These are phyloP conservation scores for Tetrapedia diversipes DNA, from an alignment of 2,888 invertebrate species.

Conservation along the genomic window DNA sequence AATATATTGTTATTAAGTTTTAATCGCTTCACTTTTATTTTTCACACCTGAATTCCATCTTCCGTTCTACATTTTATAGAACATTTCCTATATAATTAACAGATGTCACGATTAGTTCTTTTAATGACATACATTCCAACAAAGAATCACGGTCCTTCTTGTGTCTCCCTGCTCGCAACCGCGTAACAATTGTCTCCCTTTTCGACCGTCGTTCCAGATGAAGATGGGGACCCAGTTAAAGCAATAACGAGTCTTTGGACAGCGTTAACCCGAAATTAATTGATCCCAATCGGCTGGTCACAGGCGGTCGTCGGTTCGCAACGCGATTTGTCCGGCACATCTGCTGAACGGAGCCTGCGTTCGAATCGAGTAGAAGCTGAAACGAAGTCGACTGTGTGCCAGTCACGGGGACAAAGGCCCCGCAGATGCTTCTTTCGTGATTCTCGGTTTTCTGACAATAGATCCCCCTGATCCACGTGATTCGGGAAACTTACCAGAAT, in stretches of 20 bases:
- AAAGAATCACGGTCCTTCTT: constrained; percentile 5
- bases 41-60: too few species aligned
- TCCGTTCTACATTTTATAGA: too few species aligned
- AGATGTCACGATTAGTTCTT: too few species aligned
- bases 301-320: constrained; percentile 46
- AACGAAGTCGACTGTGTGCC: constrained; percentile 8
- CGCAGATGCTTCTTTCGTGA: constrained; percentile 17
- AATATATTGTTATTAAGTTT: too few species aligned
- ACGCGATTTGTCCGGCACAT: constrained; percentile 60
- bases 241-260: constrained; percentile 52
- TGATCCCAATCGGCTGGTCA: constrained; percentile 46
- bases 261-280: constrained; percentile 61
- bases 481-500: constrained; percentile 60
- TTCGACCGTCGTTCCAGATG: constrained; percentile 10
- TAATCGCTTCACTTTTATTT: too few species aligned
- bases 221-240: constrained; percentile 31
- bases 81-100: too few species aligned
- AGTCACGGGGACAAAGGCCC: constrained; percentile 21
- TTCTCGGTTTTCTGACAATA: constrained; percentile 34
- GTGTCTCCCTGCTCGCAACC: background rate
- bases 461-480: constrained; percentile 10
- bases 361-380: constrained; percentile 50
- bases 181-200: constrained; percentile 27
- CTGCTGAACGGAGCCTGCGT: constrained; percentile 59
- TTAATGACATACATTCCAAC: too few species aligned